Evolutionary conservation across 2,797 vertebrate species (phyloP).

Genomic region (Alauda arvensis): DNA sequence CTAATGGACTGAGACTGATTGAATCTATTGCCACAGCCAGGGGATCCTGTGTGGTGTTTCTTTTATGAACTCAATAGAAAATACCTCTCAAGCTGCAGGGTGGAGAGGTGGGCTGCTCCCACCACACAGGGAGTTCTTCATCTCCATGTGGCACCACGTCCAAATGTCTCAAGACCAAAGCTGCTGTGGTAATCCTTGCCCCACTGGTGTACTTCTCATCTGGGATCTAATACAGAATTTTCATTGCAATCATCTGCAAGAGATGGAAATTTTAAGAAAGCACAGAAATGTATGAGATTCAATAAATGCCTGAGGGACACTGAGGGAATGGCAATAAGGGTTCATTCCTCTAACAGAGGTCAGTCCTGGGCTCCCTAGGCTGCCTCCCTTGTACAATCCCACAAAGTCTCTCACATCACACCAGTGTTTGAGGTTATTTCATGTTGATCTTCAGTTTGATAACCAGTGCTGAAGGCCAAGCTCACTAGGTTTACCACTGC

Average conservation of each 20-base stretch:
- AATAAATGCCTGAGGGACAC: not conserved
- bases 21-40: not conserved
- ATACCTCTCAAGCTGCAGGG: not conserved
- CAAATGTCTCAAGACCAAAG: not conserved
- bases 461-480: not conserved
- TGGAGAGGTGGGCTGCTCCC: not conserved
- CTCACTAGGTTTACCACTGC: not conserved
- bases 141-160: accelerated
- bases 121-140: not conserved
- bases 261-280: not conserved
- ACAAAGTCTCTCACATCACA: not conserved
- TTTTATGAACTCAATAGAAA: not conserved
- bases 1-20: slow-evolving; percentile 57
- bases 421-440: not conserved
- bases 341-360: not conserved
- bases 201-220: not conserved
- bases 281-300: not conserved
- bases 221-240: not conserved
- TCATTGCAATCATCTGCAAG: not conserved
- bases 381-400: not conserved
- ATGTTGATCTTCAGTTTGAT: not conserved
- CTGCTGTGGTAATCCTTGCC: not conserved
- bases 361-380: not conserved
- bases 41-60: not conserved
- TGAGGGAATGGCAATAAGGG: not conserved